phyloP scores from a whole-genome alignment of 2,113 vertebrate genomes.

The Pungitius pungitius region DNA sequence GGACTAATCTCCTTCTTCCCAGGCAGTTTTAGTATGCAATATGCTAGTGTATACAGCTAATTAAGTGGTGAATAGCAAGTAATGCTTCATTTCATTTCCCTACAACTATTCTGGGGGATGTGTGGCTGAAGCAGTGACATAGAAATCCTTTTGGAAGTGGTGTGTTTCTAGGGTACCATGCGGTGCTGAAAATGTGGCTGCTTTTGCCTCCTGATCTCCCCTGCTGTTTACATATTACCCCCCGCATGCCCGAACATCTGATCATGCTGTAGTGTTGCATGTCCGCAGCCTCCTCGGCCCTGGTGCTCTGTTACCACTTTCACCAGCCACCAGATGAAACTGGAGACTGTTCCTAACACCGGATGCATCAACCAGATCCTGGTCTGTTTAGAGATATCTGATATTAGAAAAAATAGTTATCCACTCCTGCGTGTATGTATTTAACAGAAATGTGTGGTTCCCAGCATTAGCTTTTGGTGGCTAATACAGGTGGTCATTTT shows the following conservation, averaged over 20 bases:
- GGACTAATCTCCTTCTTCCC: background rate
- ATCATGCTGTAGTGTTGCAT: conserved; percentile 25
- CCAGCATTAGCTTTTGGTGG: background rate
- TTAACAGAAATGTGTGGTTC: background rate
- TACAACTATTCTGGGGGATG: background rate
- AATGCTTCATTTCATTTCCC: background rate
- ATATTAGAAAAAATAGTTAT: background rate
- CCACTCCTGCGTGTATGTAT: background rate
- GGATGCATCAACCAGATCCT: conserved; percentile 34
- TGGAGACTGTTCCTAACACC: conserved; percentile 48
- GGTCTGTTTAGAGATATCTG: conserved; percentile 14
- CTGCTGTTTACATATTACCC: background rate
- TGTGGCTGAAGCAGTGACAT: background rate
- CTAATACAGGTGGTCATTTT: too few species aligned
- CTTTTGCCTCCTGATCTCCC: background rate
- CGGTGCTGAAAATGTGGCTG: background rate
- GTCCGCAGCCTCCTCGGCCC: conserved; percentile 17
- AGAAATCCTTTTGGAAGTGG: background rate
- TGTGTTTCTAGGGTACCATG: background rate
- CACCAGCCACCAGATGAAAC: conserved; percentile 46
- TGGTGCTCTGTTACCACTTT: conserved; percentile 68
- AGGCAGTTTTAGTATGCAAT: background rate
- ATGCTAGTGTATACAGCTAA: conserved; percentile 3
- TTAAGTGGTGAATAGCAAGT: background rate
- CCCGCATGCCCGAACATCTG: conserved; percentile 6